A percentile compares a stretch with the other conserved stretches of the same genome.
Conservation (phyloP, 2,797 vertebrate species). For the Girardinus metallicus region DNA sequence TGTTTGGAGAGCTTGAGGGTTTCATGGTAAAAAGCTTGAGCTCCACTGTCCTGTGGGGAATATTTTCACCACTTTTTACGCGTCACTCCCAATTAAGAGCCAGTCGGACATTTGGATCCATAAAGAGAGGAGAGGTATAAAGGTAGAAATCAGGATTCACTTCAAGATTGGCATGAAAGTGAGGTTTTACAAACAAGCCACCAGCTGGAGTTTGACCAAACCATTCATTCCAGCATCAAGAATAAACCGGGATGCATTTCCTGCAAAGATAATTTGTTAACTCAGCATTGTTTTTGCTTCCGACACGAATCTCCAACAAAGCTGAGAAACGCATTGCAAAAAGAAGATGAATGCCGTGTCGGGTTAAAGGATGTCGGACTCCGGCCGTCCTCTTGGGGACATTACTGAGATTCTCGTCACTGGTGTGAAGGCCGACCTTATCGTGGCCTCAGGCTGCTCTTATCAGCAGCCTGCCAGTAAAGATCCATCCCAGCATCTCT, state of each 20-base stretch:
- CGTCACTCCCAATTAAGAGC: background rate
- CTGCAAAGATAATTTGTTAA: background rate
- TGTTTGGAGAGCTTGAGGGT: background rate
- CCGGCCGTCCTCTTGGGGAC: constrained; percentile 38
- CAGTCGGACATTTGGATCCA: background rate
- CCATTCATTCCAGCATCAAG: background rate
- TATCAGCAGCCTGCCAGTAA: constrained; percentile 65
- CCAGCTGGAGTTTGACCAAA: background rate
- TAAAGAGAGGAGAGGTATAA: background rate
- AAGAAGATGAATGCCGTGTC: constrained; percentile 23
- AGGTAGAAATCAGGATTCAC: background rate
- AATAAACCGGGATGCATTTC: background rate
- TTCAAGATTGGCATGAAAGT: background rate
- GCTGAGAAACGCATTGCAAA: constrained; percentile 37
- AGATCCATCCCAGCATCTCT: constrained; percentile 55
- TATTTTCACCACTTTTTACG: background rate
- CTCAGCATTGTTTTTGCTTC: background rate
- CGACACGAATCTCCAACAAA: constrained; percentile 1
- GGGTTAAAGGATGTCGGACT: constrained; percentile 37
- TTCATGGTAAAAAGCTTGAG: background rate
- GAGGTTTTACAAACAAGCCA: background rate
- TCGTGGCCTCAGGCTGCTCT: constrained; percentile 30
- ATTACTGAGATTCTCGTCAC: constrained; percentile 27
- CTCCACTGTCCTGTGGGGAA: background rate
- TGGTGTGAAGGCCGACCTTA: constrained; percentile 39